Conservation (phyloP, 2,888 invertebrate genomes). For the Yponomeuta sedellus region DNA sequence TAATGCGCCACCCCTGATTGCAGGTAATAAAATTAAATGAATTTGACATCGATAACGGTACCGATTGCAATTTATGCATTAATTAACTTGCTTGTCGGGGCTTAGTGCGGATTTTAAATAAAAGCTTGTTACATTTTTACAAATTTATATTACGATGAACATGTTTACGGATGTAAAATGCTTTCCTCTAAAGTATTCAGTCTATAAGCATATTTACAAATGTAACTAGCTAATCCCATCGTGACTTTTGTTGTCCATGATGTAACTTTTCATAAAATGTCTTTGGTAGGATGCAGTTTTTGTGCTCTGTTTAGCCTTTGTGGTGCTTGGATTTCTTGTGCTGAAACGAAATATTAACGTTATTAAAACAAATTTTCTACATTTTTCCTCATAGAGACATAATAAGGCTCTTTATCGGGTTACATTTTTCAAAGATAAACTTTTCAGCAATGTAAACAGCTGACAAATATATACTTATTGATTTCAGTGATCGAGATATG, state of each 20-base stretch:
- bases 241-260: neutral
- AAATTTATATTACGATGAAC: neutral
- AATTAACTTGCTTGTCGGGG: slow-evolving; percentile 23
- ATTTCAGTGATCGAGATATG: too few species aligned
- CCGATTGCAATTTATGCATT: slow-evolving; percentile 28
- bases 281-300: neutral
- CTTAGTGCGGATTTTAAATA: slow-evolving; percentile 10
- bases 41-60: slow-evolving; percentile 26
- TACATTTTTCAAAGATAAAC: too few species aligned
- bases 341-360: slow-evolving; percentile 33
- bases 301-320: slow-evolving; percentile 22
- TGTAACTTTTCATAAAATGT: neutral
- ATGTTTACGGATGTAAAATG: neutral
- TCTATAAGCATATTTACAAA: neutral
- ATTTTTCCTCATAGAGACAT: too few species aligned
- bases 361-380: neutral
- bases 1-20: slow-evolving; percentile 2
- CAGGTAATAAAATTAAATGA: slow-evolving; percentile 27
- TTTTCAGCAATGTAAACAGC: too few species aligned
- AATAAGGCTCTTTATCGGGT: too few species aligned
- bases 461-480: too few species aligned
- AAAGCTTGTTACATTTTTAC: slow-evolving; percentile 6
- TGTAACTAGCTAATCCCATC: neutral
- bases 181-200: neutral
- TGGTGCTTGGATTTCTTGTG: slow-evolving; percentile 46